Evolutionary conservation across 2,888 invertebrate genomes (phyloP), one percentile per base, ranked within the genome.

Genomic region (Hecatera dysodea): DNA sequence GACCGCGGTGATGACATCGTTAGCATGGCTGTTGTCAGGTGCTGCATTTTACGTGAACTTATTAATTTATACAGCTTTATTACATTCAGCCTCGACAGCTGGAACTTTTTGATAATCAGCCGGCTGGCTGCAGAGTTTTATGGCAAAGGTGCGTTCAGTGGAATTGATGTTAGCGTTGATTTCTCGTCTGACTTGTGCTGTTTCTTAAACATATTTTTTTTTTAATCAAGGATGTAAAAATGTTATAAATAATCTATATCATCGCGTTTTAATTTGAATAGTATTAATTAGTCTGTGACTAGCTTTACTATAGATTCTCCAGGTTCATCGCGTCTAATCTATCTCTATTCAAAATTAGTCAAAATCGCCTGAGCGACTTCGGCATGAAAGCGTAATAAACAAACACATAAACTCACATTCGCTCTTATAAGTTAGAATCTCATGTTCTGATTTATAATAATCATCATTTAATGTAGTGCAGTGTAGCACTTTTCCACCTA

Each of bases 51-150:
- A 73, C 60, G 33, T 36, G 50, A 61, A 57, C 52, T 19, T 29
- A 82, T 59, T 78, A 77, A 81, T 72, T 67, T 62, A 67, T 65
- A 72, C 65, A 65, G 33, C 80, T 62, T 78, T 55, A 65, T 82
- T 67, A 50, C 67, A 78, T 62, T 62, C 22, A 33, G 27, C 15
- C 27, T 46, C 46, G 29, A 17, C 83, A 72, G 67, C 61, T 67
- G 67, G 57, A 60, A 62, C 42, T 67, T 78, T 67, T 57, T 53
- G 29, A 42, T 52, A 22, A 46, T 33, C 42, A 60, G 39, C 5
- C 19, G 19, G 44, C 5, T 17, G 11, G 19, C 19, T 27, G 17
- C 24, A 12, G 27, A 17, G 42, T 59, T 75, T 73, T 63, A 42
- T 59, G 39, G 39, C 22, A 11, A 52, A 29, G 19, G 2, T 36